Evolutionary conservation across 2,797 vertebrate species (phyloP).

Genomic region (Momotus momota): DNA sequence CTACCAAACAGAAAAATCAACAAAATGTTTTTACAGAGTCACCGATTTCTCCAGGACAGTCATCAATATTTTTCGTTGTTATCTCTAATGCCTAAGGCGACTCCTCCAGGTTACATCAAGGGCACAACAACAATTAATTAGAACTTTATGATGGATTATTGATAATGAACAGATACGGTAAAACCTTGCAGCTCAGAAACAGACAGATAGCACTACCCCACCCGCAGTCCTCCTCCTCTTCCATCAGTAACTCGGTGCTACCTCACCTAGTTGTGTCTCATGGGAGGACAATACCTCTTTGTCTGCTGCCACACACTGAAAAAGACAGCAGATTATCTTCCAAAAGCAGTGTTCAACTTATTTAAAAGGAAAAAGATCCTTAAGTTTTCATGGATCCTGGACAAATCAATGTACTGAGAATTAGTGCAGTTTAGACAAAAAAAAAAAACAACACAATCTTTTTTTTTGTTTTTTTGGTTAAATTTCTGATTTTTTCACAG

Average conservation of each 20-base stretch:
- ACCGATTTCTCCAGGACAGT: neutral
- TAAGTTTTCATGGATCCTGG: neutral
- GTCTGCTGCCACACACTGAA: neutral
- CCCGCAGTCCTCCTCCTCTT: neutral
- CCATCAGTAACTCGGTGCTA: neutral
- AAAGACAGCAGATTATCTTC: neutral
- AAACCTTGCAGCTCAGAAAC: neutral
- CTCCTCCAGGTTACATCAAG: neutral
- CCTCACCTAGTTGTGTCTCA: neutral
- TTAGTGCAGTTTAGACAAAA: neutral
- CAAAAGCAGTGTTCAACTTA: neutral
- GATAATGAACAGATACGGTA: neutral
- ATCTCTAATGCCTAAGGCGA: neutral
- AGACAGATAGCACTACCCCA: neutral
- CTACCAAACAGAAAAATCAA: constrained; percentile 50
- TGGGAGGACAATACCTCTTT: neutral
- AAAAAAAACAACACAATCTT: neutral
- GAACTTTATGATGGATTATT: neutral
- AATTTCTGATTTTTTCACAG: neutral
- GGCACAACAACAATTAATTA: neutral
- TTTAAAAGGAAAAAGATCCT: neutral
- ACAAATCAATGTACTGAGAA: neutral
- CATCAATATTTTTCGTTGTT: neutral
- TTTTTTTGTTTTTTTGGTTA: neutral
- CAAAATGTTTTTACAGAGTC: constrained; percentile 19